Percentiles rank a stretch among this genome's conserved stretches.
Conservation (phyloP, 2,888 invertebrate species). For the Drosophila buzzatii region DNA sequence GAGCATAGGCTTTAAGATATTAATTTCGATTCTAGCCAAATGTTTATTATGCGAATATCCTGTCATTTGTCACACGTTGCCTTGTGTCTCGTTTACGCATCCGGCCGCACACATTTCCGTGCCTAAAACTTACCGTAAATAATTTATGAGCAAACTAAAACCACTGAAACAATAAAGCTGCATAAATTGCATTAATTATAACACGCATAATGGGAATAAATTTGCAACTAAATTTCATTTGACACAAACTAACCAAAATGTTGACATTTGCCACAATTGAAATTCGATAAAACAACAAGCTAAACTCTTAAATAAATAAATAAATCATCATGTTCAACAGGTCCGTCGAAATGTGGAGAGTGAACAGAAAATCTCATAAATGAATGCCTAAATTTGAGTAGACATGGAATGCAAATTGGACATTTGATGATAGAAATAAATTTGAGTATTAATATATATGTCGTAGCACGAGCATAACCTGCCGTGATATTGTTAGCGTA, state of each 20-base stretch:
- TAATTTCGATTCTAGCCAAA: neutral
- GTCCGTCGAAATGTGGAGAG: neutral
- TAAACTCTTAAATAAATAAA: neutral
- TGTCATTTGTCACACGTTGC: conserved; percentile 39
- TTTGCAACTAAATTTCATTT: conserved; percentile 19
- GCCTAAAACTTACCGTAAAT: conserved; percentile 41
- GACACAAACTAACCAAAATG: conserved; percentile 7
- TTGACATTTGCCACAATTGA: neutral
- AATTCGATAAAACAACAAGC: neutral
- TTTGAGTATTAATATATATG: too few relatives aligned
- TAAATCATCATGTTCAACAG: conserved; percentile 8
- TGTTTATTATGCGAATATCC: conserved; percentile 27
- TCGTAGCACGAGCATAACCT: too few relatives aligned
- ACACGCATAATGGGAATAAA: conserved; percentile 14
- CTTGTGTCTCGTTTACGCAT: conserved; percentile 16
- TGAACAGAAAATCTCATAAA: neutral
- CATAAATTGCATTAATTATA: conserved; percentile 54
- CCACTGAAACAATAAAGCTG: conserved; percentile 24
- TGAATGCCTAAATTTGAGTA: neutral
- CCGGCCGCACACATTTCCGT: conserved; percentile 50
- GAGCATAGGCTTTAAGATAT: neutral
- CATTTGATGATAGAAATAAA: too few relatives aligned
- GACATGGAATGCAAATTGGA: too few relatives aligned
- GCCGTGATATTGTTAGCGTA: too few relatives aligned
- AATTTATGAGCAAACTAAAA: conserved; percentile 23